Conservation (phyloP, 2,797 vertebrate species). For the Melanotaenia parkinsoni region DNA sequence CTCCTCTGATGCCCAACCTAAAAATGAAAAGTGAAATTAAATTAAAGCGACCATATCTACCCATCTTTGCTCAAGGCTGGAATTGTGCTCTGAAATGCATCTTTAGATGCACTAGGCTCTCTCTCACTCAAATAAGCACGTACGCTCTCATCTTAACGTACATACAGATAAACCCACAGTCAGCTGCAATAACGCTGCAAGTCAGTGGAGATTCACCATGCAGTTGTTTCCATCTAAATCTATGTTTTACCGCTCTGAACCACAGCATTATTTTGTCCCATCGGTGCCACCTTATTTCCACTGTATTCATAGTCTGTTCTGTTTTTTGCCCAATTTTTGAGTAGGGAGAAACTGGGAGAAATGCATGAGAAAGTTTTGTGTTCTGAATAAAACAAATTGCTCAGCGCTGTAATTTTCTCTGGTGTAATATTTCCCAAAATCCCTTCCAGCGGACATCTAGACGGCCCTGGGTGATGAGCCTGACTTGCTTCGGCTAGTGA, state of each 20-base stretch:
- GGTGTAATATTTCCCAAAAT: constrained; percentile 64
- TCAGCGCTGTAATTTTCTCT: constrained; percentile 59
- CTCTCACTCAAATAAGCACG: neutral
- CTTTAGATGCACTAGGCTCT: constrained; percentile 27
- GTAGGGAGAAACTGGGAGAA: constrained; percentile 37
- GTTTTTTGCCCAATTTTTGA: constrained; percentile 35
- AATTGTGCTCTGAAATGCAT: constrained; percentile 39
- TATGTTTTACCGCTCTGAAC: constrained; percentile 40
- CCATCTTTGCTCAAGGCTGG: constrained; percentile 1
- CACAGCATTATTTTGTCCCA: constrained; percentile 33
- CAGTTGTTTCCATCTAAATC: constrained; percentile 36
- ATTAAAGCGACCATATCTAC: constrained; percentile 21
- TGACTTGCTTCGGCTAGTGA: constrained; percentile 38
- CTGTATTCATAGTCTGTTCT: constrained; percentile 27
- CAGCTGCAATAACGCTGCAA: neutral
- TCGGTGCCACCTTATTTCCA: constrained; percentile 35
- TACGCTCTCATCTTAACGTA: neutral
- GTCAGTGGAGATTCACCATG: constrained; percentile 23
- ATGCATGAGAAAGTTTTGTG: constrained; percentile 39
- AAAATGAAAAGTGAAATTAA: constrained; percentile 20
- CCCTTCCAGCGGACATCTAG: constrained; percentile 44
- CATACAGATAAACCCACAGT: neutral
- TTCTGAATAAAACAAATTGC: constrained; percentile 63
- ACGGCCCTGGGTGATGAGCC: constrained; percentile 57
- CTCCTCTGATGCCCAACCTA: constrained; percentile 29